Base-by-base conservation (phyloP, 1,140 invertebrate species). In the Drosophila sproati region DNA sequence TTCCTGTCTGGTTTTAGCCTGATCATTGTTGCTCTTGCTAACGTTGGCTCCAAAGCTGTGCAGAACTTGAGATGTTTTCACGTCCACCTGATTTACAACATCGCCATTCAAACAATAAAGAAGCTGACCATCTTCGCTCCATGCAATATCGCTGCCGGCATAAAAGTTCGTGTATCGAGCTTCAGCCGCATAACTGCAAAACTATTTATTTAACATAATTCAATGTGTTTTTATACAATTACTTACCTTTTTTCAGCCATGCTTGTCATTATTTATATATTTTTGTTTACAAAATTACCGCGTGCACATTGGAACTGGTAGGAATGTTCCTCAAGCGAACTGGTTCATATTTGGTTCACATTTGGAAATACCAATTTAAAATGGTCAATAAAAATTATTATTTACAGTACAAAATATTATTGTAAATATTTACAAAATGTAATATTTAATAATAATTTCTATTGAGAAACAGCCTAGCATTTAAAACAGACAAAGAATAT, bases 91-190 rank as follows among this genome's bases (percentile, higher is more conserved):
- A 78, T 96, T 95, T 10, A 98, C 93, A 55, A 93, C 93, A 51
- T 94, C 94, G 52, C 94, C 94, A 93, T 95, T 97, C 66, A 96
- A 95, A 90, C 97, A 98, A 45, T 97, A 95, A 37, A 98, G 91
- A 43, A 94, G 80, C 31, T 94, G 92, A 0, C 96, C 96, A 94
- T 97, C 94, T 64, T 92, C 80, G 54, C 95, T 95, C 95, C 97
- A 96, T 93, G 96, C 93, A 64, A 98, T 94, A 91, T 95, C 95
- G 76, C 97, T 97, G 54, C 97, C 97, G 2, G 96, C 97, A 79
- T 96, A 98, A 93, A 98, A 98, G 8, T 97, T 96, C 79, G 95
- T 95, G 93, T 96, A 95, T 82, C 96, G 96, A 12, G 94, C 93
- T 87, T 95, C 94, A 50, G 96, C 95, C 57, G 96, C 95, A 93